Base-by-base conservation (phyloP, 2,797 vertebrate species). In the Echeneis naucrates region DNA sequence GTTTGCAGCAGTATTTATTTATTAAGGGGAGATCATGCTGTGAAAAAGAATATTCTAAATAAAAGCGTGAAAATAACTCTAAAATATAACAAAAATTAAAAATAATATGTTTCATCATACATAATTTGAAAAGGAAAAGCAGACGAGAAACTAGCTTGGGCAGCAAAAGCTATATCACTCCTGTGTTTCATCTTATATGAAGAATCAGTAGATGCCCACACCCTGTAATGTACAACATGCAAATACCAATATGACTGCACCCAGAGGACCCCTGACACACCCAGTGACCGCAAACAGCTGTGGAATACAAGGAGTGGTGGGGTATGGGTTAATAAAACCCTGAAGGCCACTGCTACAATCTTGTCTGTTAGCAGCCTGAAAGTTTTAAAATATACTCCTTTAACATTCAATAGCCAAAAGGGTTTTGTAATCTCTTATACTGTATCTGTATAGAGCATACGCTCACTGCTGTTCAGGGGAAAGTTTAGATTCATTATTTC, bases 251-350 rank as follows among this genome's bases (percentile, higher is more conserved):
- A 23, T 37, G 69, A 68, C 81, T 69, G 75, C 84, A 79, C 61
- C 82, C 81, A 12, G 69, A 50, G 8, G 75, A 68, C 72, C 32
- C 58, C 8, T 2, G 54, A 42, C 89, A 86, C 87, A 82, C 87
- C 86, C 88, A 37, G 59, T 7, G 30, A 84, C 87, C 86, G 42
- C 86, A 80, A 86, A 84, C 90, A 92, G 90, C 89, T 84, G 90
- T 75, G 65, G 66, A 11, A 42, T 3, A 64, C 17, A 38, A 45
- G 13, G 37, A 0, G 35, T 17, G 57, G 47, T 30, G 14, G 9
- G 27, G 56, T 67, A 14, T 55, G 57, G 0, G 40, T 37, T 44
- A 14, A 23, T 61, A n/a, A 37, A 30, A 27, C 58, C 40, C 48
- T 9, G 16, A 44, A 58, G 35, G 21, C 11, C 14, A 10, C 33